Percentiles rank a stretch among this genome's conserved stretches.
Evolutionary conservation across 2,888 invertebrate species (phyloP).

Genomic region (Drosophila atroscutellata): DNA sequence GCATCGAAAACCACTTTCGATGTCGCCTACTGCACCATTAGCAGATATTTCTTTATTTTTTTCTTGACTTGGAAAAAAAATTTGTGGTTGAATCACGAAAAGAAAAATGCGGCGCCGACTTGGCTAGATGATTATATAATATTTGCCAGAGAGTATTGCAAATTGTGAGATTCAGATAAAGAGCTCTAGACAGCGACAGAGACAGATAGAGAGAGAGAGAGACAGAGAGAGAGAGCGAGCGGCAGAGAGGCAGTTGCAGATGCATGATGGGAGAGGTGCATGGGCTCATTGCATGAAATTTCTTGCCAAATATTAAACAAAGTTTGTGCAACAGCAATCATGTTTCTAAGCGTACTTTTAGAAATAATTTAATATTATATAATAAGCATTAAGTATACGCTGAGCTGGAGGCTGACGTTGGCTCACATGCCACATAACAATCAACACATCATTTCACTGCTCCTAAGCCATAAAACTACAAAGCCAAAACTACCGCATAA

Average conservation of each 20-base stretch:
- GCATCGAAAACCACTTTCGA: conserved; percentile 67
- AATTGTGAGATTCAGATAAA: conserved; percentile 12
- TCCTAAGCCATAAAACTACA: conserved; percentile 38
- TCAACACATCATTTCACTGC: conserved; percentile 37
- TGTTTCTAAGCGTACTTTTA: conserved; percentile 36
- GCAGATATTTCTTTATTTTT: conserved; percentile 63
- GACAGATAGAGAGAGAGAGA: background rate
- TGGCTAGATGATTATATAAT: conserved; percentile 66
- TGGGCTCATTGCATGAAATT: conserved; percentile 50
- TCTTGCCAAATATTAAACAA: conserved; percentile 74
- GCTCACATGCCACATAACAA: conserved; percentile 23
- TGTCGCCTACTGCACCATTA: conserved; percentile 70
- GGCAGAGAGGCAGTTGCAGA: background rate
- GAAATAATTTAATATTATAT: conserved; percentile 36
- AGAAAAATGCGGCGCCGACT: conserved; percentile 59
- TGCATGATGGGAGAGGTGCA: conserved; percentile 25
- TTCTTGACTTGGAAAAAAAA: conserved; percentile 30
- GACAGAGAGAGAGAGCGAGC: background rate
- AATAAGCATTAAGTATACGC: conserved; percentile 45
- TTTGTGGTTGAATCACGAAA: conserved; percentile 62
- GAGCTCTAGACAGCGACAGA: background rate
- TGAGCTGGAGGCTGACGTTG: conserved; percentile 31
- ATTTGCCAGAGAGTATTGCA: conserved; percentile 52
- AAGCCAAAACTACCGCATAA: conserved; percentile 62
- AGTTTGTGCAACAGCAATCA: conserved; percentile 41